A percentile compares a stretch with the other conserved stretches of the same genome.
Evolutionary conservation across 2,113 vertebrate genomes (phyloP).

Genomic region (Corvus moneduloides): DNA sequence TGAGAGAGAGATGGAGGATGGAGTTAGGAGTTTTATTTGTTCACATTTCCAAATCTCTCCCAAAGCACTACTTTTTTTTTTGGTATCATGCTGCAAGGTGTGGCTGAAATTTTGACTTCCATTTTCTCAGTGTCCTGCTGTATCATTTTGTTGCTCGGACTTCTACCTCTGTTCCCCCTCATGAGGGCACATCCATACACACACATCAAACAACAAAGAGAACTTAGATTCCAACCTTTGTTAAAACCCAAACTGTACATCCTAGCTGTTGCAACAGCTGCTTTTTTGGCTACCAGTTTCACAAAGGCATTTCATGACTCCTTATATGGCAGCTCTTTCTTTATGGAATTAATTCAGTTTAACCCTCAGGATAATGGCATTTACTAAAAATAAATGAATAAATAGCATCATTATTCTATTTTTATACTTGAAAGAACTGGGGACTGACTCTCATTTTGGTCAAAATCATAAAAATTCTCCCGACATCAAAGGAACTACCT

Average conservation of each 20-base stretch:
- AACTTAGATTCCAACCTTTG: neutral
- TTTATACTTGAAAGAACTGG: neutral
- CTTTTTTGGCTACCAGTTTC: neutral
- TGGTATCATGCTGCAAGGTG: neutral
- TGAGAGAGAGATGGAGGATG: neutral
- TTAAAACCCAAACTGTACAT: neutral
- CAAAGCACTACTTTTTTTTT: neutral
- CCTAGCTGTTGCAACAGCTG: neutral
- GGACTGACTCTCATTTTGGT: neutral
- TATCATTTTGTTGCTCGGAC: neutral
- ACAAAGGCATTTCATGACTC: neutral
- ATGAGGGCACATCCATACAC: neutral
- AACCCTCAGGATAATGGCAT: neutral
- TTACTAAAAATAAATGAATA: neutral
- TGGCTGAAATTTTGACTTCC: neutral
- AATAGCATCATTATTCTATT: neutral
- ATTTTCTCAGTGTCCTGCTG: neutral
- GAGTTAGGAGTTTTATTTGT: neutral
- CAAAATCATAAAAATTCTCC: constrained; percentile 5
- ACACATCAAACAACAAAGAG: neutral
- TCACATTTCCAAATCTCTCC: neutral
- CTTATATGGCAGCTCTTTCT: neutral
- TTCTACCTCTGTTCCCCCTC: neutral
- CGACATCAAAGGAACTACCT: neutral
- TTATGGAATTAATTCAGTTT: neutral